These are phyloP conservation scores for Mus spretus DNA, from an alignment of 2,797 vertebrate genomes.

Conservation along the genomic window DNA sequence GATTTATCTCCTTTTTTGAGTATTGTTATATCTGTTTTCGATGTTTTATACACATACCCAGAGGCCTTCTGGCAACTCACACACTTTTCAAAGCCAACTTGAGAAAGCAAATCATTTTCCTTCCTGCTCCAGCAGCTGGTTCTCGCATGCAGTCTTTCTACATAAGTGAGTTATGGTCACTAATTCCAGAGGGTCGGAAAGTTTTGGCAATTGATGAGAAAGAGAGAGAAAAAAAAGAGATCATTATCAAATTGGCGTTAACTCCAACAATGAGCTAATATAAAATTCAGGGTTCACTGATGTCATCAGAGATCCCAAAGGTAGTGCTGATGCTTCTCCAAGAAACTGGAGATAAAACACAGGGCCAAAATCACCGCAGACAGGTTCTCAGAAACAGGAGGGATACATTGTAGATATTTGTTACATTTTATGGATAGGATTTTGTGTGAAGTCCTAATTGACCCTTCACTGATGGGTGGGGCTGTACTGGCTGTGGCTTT, in stretches of 20 bases:
- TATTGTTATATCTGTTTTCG: conserved; percentile 85
- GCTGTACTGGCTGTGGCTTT: neutral
- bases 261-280: conserved; percentile 18
- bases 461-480: neutral
- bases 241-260: conserved; percentile 70
- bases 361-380: neutral
- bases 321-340: neutral
- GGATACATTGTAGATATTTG: neutral
- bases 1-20: conserved; percentile 73
- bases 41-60: conserved; percentile 86
- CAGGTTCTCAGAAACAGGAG: conserved; percentile 6
- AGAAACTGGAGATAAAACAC: neutral
- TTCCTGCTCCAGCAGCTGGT: conserved; percentile 83
- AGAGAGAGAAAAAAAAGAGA: neutral
- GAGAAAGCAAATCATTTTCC: conserved; percentile 82
- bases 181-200: conserved; percentile 73
- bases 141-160: conserved; percentile 69
- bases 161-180: conserved; percentile 79
- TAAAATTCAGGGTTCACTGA: conserved; percentile 20
- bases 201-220: conserved; percentile 72
- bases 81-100: conserved; percentile 84
- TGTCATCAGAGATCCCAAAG: neutral
- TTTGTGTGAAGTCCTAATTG: neutral
- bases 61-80: conserved; percentile 83
- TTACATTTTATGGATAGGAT: neutral